Evolutionary conservation across 92 coral and sea anemone species (phyloP), one percentile per base, ranked within the genome.

Genomic region (Palythoa grandiflora): DNA sequence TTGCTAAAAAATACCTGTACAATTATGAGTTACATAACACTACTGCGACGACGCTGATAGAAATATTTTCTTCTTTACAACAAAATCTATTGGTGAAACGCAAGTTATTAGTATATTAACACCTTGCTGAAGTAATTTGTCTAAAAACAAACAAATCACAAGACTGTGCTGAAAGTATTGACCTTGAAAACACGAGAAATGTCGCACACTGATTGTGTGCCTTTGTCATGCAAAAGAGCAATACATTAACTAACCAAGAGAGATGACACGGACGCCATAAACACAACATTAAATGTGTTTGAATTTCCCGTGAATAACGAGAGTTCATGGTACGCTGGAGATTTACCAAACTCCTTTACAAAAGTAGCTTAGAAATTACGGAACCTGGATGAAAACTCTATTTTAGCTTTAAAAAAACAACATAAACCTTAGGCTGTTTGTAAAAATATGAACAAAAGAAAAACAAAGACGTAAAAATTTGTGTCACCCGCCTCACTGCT

Each of bases 151-250:
- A 81, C 57, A 81, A 61, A 44, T 44, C 55, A 44, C 75, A 81
- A 44, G 61, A 40, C 55, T 50, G 38, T 11, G 74, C 66, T 47
- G 75, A 40, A 44, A 81, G 71, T 81, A 66, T 81, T 81, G 86
- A 81, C 20, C 86, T 44, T 50, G 48, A n/a, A 2, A 68, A 40
- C 13, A 28, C 59, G 60, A 17, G 74, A 40, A 65, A 80, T 14
- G 73, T 47, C 61, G 55, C 57, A 10, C 19, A 17, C 19, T 81
- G 86, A 65, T 81, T 66, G 84, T 68, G 44, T 21, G 14, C 44
- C 74, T 81, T 81, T 81, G 86, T 81, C 86, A 81, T 81, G 86
- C 86, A 65, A 81, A 81, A 37, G 19, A 81, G 75, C 36, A 47
- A 21, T 10, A 47, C 86, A 81, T 81, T 81, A 81, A 68, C 86